phyloP scores from a whole-genome alignment of 2,797 vertebrate species.

The Staurois parvus region DNA sequence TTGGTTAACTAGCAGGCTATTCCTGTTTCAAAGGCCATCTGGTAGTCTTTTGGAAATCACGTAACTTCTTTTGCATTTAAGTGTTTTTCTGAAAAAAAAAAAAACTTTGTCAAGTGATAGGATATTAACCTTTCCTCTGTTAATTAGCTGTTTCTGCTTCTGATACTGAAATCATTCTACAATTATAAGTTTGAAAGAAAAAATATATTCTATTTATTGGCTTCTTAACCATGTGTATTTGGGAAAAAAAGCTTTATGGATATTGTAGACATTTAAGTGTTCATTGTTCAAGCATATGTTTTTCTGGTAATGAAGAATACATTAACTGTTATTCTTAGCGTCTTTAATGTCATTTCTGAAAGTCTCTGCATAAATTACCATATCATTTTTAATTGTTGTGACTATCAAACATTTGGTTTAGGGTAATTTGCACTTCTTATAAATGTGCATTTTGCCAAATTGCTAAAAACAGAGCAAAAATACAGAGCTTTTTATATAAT shows the following conservation, averaged over 20 bases:
- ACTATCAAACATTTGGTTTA: constrained; percentile 47
- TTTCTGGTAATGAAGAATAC: constrained; percentile 46
- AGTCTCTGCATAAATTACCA: constrained; percentile 53
- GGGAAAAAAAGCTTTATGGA: not conserved
- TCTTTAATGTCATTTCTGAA: constrained; percentile 42
- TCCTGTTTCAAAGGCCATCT: constrained; percentile 38
- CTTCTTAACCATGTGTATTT: constrained; percentile 2
- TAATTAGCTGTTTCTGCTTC: not conserved
- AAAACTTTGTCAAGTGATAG: constrained; percentile 6
- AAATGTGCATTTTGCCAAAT: constrained; percentile 4
- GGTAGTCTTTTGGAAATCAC: constrained; percentile 27
- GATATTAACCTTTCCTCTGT: constrained; percentile 9
- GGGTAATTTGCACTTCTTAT: constrained; percentile 2
- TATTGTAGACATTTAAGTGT: constrained; percentile 17
- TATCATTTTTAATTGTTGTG: constrained; percentile 52
- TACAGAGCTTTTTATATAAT: no score
- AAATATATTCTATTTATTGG: not conserved
- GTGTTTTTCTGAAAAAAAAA: constrained; percentile 7
- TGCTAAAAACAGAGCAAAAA: constrained; percentile 17
- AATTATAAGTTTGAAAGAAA: not conserved
- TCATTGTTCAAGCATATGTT: constrained; percentile 46
- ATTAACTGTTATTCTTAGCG: constrained; percentile 49
- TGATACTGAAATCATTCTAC: not conserved
- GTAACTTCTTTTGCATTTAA: constrained; percentile 38
- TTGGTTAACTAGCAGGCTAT: constrained; percentile 43